Evolutionary conservation across 30 jellyfish, hydroid and myxozoan species (phyloP).

Genomic region (Turritopsis rubra): DNA sequence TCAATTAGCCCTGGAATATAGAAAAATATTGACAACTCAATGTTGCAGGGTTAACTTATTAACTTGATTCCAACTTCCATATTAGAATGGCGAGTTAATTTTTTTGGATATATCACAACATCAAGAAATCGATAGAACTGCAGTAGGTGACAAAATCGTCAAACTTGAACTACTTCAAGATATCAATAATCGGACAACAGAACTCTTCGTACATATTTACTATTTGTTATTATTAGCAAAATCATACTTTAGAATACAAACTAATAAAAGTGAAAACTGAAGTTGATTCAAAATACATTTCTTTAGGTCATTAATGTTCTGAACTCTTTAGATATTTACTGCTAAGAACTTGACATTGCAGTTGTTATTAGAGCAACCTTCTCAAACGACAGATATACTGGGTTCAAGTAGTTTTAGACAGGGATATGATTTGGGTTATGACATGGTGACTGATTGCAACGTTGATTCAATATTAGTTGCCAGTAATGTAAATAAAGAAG

Average conservation of each 20-base stretch:
- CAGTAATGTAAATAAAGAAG: constrained; percentile 52
- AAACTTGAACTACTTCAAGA: constrained; percentile 66
- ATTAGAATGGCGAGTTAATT: constrained; percentile 82
- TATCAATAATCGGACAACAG: constrained; percentile 54
- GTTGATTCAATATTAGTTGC: constrained; percentile 61
- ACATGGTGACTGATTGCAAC: constrained; percentile 85
- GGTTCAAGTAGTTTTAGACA: constrained; percentile 67
- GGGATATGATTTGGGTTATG: constrained; percentile 90
- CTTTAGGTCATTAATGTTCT: too few relatives aligned
- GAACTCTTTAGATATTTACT: constrained; percentile 43
- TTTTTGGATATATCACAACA: constrained; percentile 55
- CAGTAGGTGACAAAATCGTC: constrained; percentile 42
- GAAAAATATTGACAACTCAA: too few relatives aligned
- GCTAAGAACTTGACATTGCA: constrained; percentile 62
- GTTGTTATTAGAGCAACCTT: constrained; percentile 58
- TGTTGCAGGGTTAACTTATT: too few relatives aligned
- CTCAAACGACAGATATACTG: constrained; percentile 14
- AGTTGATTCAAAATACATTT: too few relatives aligned
- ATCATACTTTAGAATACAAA: too few relatives aligned
- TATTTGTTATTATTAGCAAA: too few relatives aligned
- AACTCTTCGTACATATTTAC: constrained; percentile 37
- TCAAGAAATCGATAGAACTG: constrained; percentile 33
- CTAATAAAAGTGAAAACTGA: too few relatives aligned
- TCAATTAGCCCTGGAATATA: too few relatives aligned
- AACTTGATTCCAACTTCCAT: background rate